A percentile compares a stretch with the other conserved stretches of the same genome.
Evolutionary conservation across 2,888 invertebrate species (phyloP).

Genomic region (Masnerella sp.): DNA sequence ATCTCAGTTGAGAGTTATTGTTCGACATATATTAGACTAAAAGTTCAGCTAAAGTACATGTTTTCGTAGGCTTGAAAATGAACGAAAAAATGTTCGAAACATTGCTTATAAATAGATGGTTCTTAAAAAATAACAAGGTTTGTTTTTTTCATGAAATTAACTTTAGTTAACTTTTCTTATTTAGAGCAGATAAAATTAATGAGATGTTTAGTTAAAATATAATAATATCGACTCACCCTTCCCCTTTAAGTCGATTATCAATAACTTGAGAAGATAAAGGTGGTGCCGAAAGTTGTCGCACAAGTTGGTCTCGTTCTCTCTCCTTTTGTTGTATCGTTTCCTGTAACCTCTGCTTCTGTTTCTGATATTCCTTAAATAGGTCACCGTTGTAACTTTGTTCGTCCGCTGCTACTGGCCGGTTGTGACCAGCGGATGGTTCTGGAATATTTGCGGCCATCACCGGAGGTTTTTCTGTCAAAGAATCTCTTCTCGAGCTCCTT

Average conservation of each 20-base stretch:
- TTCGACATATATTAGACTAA: no score
- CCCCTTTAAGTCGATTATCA: conserved; percentile 78
- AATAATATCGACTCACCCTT: conserved; percentile 79
- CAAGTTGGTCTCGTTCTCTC: conserved; percentile 79
- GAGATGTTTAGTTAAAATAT: no score
- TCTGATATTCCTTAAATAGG: conserved; percentile 88
- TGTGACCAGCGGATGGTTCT: conserved; percentile 70
- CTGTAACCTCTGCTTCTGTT: conserved; percentile 84
- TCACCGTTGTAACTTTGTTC: conserved; percentile 82
- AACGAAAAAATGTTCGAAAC: no score
- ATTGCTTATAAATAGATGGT: no score
- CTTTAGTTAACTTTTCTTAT: no score
- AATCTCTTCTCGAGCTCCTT: conserved; percentile 84
- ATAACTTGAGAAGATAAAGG: conserved; percentile 70
- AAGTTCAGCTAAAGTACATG: no score
- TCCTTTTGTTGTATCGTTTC: conserved; percentile 80
- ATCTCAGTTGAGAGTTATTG: no score
- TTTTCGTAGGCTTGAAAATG: no score
- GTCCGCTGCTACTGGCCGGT: conserved; percentile 68
- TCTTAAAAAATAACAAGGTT: no score
- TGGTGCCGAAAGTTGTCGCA: conserved; percentile 77
- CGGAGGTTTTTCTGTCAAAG: conserved; percentile 80
- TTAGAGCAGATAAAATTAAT: no score
- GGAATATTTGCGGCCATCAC: conserved; percentile 73
- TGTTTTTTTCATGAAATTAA: no score